phyloP scores from a whole-genome alignment of 92 coral and sea anemone species.

The Actinostola sp. region DNA sequence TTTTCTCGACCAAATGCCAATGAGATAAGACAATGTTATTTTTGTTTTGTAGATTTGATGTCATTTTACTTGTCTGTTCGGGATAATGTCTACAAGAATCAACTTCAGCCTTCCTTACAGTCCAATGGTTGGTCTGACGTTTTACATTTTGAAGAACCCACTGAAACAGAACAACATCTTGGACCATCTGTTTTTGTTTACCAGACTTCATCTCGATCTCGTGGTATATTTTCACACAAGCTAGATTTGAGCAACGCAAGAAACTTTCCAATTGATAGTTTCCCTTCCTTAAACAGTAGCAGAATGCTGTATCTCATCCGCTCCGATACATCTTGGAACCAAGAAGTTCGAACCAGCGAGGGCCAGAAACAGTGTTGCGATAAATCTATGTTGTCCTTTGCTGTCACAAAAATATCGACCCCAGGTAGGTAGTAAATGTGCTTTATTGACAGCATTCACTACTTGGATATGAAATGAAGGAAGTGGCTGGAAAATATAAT shows the following conservation, averaged over 20 bases:
- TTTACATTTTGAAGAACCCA: neutral
- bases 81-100: neutral
- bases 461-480: no score
- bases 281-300: neutral
- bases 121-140: slow-evolving; percentile 15
- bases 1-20: neutral
- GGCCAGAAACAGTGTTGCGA: slow-evolving; percentile 19
- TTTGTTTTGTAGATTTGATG: neutral
- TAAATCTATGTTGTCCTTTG: neutral
- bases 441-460: no score
- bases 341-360: neutral
- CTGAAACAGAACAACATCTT: neutral
- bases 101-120: neutral
- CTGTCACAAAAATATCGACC: neutral
- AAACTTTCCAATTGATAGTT: neutral
- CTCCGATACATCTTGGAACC: neutral
- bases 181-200: neutral
- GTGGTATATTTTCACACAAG: neutral
- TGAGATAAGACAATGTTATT: neutral
- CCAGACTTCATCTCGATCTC: slow-evolving; percentile 1
- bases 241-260: neutral
- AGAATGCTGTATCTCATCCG: neutral
- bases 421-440: slow-evolving; percentile 20
- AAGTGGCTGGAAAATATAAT: no score
- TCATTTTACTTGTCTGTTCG: neutral